phyloP scores from a whole-genome alignment of 2,888 invertebrate genomes.

The Hemicrepidius hirtus region DNA sequence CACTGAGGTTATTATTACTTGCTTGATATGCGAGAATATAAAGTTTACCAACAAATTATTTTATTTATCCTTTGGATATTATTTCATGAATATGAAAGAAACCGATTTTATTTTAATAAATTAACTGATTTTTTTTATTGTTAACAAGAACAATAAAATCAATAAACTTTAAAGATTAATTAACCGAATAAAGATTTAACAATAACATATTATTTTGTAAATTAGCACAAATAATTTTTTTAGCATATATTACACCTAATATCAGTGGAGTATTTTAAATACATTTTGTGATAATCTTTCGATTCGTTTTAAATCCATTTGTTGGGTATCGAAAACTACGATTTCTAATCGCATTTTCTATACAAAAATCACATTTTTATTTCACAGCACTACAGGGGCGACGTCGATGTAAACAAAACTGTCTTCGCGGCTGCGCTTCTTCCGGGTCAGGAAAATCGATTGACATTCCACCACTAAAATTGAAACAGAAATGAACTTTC shows the following conservation, averaged over 20 bases:
- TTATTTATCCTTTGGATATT: background rate
- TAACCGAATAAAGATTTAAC: background rate
- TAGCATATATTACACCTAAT: background rate
- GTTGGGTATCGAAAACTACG: background rate
- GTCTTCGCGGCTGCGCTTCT: constrained; percentile 44
- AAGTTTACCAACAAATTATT: background rate
- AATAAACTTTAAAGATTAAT: constrained; percentile 4
- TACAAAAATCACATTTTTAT: constrained; percentile 38
- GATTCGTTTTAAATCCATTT: background rate
- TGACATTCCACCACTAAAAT: constrained; percentile 17
- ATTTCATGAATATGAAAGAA: background rate
- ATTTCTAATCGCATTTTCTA: background rate
- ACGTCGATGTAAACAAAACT: constrained; percentile 41
- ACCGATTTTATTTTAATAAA: background rate
- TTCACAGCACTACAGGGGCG: constrained; percentile 41
- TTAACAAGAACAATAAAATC: background rate
- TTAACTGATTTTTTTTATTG: background rate
- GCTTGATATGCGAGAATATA: constrained; percentile 17
- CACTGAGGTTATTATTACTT: constrained; percentile 6
- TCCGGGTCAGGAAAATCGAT: constrained; percentile 3
- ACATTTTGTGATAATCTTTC: background rate
- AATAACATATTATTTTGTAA: background rate
- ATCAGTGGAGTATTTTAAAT: background rate
- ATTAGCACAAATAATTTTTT: background rate
- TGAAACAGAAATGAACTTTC: background rate